Base-by-base conservation (phyloP, 2,888 invertebrate species). In the Escarpia spicata region DNA sequence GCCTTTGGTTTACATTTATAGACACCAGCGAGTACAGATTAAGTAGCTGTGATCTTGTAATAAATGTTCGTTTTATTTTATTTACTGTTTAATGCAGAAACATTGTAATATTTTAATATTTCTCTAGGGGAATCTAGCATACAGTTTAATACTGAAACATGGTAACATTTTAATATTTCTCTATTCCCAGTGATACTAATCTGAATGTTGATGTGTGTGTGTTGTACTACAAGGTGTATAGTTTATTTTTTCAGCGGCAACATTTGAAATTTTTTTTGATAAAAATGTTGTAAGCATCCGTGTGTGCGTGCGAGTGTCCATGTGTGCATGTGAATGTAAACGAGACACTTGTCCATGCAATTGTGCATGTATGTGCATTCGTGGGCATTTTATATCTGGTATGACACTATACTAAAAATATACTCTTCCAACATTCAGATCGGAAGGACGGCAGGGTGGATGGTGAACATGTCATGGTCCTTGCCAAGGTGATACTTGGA, bases 401-500 rank as follows among this genome's bases (percentile, higher is more conserved):
- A 52, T 52, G 9, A 3, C 75, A 26, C 26, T 75, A 58, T 19
- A 15, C 31, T 15, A 8, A 75, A 75, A 37, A 26, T 44, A 52
- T 8, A 43, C 75, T 10, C 37, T 44, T 52, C 92, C 43, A 37
- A 58, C 52, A 90, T 92, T 31, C 60, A 93, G 93, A 93, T 60
- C 10, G 45, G 19, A 93, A 92, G 10, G 43, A 58, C 12, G 43
- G 43, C 8, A 75, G 93, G 26, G 43, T 31, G n/a, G 75, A 26
- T 3, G 58, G 60, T 52, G 75, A 75, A 75, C 75, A 26, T 44
- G 52, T 91, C 89, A 92, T 93, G 92, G 92, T 92, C 58, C 45
- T 92, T 10, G 89, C 91, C 12, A 91, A 91, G 26, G 93, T 93
- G 8, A 43, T 93, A 15, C 92, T 93, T 19, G 93, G 93, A 43